These are phyloP conservation scores for Antitype chi DNA, from an alignment of 2,888 invertebrate species.

Conservation along the genomic window DNA sequence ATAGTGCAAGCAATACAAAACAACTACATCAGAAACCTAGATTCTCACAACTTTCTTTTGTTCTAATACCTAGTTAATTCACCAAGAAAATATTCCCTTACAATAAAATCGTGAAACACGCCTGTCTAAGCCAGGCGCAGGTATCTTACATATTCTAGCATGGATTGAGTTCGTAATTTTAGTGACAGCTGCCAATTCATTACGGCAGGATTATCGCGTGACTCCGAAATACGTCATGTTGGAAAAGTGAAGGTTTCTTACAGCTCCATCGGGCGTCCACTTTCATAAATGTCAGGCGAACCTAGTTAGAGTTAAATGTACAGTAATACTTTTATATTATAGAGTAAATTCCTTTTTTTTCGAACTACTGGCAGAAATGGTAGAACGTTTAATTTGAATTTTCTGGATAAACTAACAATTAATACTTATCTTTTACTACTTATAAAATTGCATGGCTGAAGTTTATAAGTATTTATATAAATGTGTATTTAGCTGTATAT, in stretches of 20 bases:
- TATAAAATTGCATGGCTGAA: neutral
- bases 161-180: conserved; percentile 66
- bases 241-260: conserved; percentile 52
- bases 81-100: conserved; percentile 26
- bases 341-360: conserved; percentile 5
- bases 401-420: neutral
- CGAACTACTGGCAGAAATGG: neutral
- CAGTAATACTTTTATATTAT: conserved; percentile 15
- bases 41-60: neutral
- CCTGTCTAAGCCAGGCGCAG: neutral
- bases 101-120: conserved; percentile 17
- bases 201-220: conserved; percentile 67
- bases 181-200: conserved; percentile 71
- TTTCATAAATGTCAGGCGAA: conserved; percentile 59
- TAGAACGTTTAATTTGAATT: neutral
- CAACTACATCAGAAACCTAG: neutral
- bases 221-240: conserved; percentile 62
- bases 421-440: neutral
- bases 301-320: conserved; percentile 35
- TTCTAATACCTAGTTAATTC: neutral
- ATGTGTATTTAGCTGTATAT: neutral
- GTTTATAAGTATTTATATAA: neutral
- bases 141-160: conserved; percentile 49
- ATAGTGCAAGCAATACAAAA: neutral
- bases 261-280: conserved; percentile 42